Conservation (phyloP, 2,888 invertebrate genomes). For the Plagodis pulveraria region DNA sequence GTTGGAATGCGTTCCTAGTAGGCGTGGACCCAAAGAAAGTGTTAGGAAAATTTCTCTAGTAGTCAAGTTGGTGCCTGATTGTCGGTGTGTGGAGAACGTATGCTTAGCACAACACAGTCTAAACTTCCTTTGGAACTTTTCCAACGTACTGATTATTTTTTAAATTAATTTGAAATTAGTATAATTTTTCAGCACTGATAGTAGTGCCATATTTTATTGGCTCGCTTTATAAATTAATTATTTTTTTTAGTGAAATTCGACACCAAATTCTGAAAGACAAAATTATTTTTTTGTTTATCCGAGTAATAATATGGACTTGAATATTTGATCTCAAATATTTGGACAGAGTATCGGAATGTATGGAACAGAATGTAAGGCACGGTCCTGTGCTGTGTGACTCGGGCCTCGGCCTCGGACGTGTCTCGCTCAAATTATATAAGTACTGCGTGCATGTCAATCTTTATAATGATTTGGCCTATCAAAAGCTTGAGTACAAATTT, state of each 20-base stretch:
- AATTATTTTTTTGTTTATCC: slow-evolving; percentile 59
- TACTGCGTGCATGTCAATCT: slow-evolving; percentile 24
- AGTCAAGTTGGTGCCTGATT: slow-evolving; percentile 82
- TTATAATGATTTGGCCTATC: slow-evolving; percentile 58
- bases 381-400: slow-evolving; percentile 34
- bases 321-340: slow-evolving; percentile 77
- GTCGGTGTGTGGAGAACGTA: slow-evolving; percentile 61
- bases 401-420: slow-evolving; percentile 4
- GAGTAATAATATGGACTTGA: slow-evolving; percentile 70
- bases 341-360: slow-evolving; percentile 56
- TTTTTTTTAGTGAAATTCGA: slow-evolving; percentile 80
- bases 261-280: slow-evolving; percentile 80
- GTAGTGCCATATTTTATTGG: slow-evolving; percentile 83
- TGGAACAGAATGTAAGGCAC: slow-evolving; percentile 39
- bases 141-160: slow-evolving; percentile 82
- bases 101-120: slow-evolving; percentile 52
- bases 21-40: slow-evolving; percentile 63
- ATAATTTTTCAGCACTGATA: slow-evolving; percentile 78
- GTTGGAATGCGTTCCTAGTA: slow-evolving; percentile 45
- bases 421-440: slow-evolving; percentile 55
- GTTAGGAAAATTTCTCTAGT: slow-evolving; percentile 71
- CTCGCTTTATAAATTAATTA: slow-evolving; percentile 66
- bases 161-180: slow-evolving; percentile 72
- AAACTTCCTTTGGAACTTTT: slow-evolving; percentile 69
- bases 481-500: slow-evolving; percentile 71